These are phyloP conservation scores for Boulengerochromis microlepis DNA, from an alignment of 2,113 vertebrate species.

Conservation along the genomic window DNA sequence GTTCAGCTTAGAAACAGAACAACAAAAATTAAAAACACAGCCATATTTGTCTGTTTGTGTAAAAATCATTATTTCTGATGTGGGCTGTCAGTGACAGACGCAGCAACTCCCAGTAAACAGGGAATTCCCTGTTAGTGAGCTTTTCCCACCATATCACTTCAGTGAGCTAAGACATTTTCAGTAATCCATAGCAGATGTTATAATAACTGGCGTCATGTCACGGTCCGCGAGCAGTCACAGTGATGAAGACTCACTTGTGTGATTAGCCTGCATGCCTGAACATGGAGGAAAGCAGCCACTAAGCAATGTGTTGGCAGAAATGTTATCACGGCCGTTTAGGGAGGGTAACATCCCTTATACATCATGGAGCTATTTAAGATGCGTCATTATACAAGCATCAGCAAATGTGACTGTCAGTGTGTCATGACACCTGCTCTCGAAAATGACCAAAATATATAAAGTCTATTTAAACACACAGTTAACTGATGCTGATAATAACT, in stretches of 20 bases:
- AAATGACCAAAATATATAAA: not conserved
- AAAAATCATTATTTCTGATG: not conserved
- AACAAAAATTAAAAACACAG: not conserved
- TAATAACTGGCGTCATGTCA: conserved; percentile 25
- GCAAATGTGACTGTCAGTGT: not conserved
- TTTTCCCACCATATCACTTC: conserved; percentile 27
- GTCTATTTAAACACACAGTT: not conserved
- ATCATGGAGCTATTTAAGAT: not conserved
- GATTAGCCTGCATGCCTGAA: conserved; percentile 9
- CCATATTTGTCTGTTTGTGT: not conserved
- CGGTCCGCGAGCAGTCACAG: not conserved
- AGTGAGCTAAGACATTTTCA: not conserved
- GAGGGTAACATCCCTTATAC: not conserved
- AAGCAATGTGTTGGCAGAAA: not conserved
- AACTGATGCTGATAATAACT: not conserved
- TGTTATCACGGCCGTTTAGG: not conserved
- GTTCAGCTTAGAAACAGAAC: not conserved
- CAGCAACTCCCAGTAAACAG: not conserved
- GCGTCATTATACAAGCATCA: not conserved
- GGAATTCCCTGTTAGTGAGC: conserved; percentile 3
- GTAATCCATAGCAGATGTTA: conserved; percentile 49
- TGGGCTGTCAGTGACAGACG: not conserved
- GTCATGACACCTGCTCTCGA: not conserved
- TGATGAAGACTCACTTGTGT: conserved; percentile 14
- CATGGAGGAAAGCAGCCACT: not conserved